Evolutionary conservation across 2,888 invertebrate species (phyloP), one percentile per base, ranked within the genome.

Genomic region (Hesperia comma): DNA sequence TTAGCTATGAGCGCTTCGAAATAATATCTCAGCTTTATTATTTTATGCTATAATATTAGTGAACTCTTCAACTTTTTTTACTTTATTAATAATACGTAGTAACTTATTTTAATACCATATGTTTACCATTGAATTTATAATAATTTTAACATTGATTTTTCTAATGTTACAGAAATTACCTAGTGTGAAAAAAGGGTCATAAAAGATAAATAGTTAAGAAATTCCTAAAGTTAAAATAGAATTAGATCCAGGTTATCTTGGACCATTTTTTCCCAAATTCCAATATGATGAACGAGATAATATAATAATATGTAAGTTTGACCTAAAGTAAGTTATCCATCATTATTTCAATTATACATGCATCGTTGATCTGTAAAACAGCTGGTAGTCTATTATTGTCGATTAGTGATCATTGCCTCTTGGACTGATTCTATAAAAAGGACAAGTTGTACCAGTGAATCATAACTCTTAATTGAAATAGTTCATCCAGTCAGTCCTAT

Each of bases 381-480:
- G 63, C 63, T 64, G 63, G 51, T 56, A 54, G 60, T 53, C 54
- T 66, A 66, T 66, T 66, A 66, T 46, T 43, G 66, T 60, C 60
- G 66, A 66, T 60, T 66, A 66, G 54, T 66, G 66, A 54, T 66
- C 54, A 60, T 66, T 66, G 60, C 66, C 60, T 66, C 66, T 66
- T 66, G 66, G 66, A 46, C 66, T 66, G 66, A 58, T 64, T 64
- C 64, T 64, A 64, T 64, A 64, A 64, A 58, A 64, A 64, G 64
- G 58, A 64, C 64, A 58, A 57, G 37, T 57, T 53, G 64, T 57
- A 58, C 64, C 41, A 53, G 37, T 64, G 64, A 64, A 41, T 64
- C 64, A 64, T 58, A 58, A 64, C 49, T 46, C 63, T 53, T 58
- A 53, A 64, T 64, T 58, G 64, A 53, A 64, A 53, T 32, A 53